Base-by-base conservation (phyloP, 2,888 invertebrate genomes). In the Drosophila acutilabella region DNA sequence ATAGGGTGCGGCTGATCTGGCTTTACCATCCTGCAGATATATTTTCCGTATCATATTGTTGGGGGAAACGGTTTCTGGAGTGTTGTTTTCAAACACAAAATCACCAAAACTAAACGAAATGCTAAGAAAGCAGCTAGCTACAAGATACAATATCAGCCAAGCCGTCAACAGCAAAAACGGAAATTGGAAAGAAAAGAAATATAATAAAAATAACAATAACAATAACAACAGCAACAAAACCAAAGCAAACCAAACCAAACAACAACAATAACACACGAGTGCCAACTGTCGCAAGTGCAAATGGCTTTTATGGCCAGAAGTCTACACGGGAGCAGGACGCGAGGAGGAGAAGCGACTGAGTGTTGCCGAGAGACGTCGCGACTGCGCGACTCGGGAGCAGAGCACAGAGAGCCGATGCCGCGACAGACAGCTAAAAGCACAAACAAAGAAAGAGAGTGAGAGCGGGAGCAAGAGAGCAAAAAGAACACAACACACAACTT, bases 271-370 rank as follows among this genome's bases (percentile, higher is more conserved):
- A 64, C 74, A 75, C 56, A 53, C 61, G 74, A 78, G 81, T 72
- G 71, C 69, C 84, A 86, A 81, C 84, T 81, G 82, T 81, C 84
- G 84, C 87, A 82, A 83, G 82, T 83, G 82, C 82, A 87, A 83
- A 87, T 84, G 82, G 78, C 67, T 74, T 73, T 80, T 61, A 65
- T 67, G 75, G 73, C 73, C 69, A 78, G 65, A 79, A 78, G 79
- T 74, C 51, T 71, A 67, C 74, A 68, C 59, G 67, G 62, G 52
- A 66, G 56, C 50, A 36, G 13, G 36, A n/a, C n/a, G n/a, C n/a
- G n/a, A n/a, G 62, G 52, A 66, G 56, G 47, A 36, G 13, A 13
- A 54, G 33, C 40, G 51, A 71, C 48, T 60, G 59, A 45, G 54
- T 51, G 42, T 58, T 66, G 66, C 53, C 16, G 14, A 62, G 56